Evolutionary conservation across 1,140 invertebrate species (phyloP).

Genomic region (Aphis gossypii): DNA sequence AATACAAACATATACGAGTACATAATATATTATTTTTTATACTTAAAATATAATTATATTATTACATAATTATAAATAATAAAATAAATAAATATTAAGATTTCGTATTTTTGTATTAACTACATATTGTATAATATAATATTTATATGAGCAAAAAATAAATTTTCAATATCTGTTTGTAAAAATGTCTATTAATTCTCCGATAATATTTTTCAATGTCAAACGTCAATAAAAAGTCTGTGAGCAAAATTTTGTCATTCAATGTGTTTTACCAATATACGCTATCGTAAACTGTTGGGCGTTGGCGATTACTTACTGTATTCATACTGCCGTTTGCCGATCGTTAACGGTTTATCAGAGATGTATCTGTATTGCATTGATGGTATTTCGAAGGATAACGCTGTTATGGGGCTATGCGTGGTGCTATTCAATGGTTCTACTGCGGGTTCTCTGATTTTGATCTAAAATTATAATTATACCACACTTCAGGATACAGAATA

Average conservation of each 20-base stretch:
- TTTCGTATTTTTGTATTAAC: too few species aligned
- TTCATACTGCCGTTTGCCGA: slow-evolving; percentile 40
- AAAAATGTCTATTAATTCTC: too few species aligned
- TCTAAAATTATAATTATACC: not conserved
- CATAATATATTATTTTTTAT: too few species aligned
- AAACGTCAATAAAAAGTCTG: not conserved
- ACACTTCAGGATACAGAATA: not conserved
- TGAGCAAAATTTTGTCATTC: not conserved
- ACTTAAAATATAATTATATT: too few species aligned
- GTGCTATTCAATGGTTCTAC: not conserved
- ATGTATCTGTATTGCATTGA: slow-evolving; percentile 5
- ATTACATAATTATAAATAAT: too few species aligned
- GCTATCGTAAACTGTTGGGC: not conserved
- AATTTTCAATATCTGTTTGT: too few species aligned
- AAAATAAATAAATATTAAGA: too few species aligned
- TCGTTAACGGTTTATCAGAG: not conserved
- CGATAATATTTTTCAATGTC: not conserved
- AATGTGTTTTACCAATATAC: not conserved
- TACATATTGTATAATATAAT: too few species aligned
- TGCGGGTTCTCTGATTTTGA: slow-evolving; percentile 22
- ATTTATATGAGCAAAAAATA: too few species aligned
- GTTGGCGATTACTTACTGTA: slow-evolving; percentile 21
- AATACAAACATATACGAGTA: too few species aligned
- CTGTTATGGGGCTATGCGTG: slow-evolving; percentile 17
- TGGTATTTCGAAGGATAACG: slow-evolving; percentile 21